Conservation (phyloP, 2,797 vertebrate genomes). For the Trichosurus vulpecula region DNA sequence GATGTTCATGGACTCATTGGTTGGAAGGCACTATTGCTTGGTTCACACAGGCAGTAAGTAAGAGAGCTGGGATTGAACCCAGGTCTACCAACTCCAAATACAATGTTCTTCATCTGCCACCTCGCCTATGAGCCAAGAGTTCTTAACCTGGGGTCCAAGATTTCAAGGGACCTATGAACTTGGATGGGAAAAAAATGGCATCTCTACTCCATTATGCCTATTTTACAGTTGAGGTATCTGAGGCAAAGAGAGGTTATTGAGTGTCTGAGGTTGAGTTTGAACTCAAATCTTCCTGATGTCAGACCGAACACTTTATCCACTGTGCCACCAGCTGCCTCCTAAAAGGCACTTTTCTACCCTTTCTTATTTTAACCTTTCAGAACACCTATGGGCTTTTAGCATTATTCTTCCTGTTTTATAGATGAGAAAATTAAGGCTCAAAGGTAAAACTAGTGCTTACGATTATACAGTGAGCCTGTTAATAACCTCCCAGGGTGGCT, state of each 20-base stretch:
- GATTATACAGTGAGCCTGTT: neutral
- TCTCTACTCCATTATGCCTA: neutral
- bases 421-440: neutral
- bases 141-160: neutral
- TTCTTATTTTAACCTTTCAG: too few species aligned
- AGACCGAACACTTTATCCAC: neutral
- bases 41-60: neutral
- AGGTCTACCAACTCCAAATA: neutral
- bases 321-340: neutral
- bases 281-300: too few species aligned
- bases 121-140: neutral
- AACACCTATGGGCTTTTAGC: neutral
- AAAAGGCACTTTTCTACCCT: too few species aligned
- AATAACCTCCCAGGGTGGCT: neutral
- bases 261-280: neutral
- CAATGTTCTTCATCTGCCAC: neutral
- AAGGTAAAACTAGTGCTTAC: neutral
- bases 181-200: neutral
- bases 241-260: too few species aligned
- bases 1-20: neutral
- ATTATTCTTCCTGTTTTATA: neutral
- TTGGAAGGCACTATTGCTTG: neutral
- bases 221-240: too few species aligned
- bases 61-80: neutral
- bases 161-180: neutral